phyloP scores from a whole-genome alignment of 2,113 vertebrate genomes.

The Oriolus oriolus region DNA sequence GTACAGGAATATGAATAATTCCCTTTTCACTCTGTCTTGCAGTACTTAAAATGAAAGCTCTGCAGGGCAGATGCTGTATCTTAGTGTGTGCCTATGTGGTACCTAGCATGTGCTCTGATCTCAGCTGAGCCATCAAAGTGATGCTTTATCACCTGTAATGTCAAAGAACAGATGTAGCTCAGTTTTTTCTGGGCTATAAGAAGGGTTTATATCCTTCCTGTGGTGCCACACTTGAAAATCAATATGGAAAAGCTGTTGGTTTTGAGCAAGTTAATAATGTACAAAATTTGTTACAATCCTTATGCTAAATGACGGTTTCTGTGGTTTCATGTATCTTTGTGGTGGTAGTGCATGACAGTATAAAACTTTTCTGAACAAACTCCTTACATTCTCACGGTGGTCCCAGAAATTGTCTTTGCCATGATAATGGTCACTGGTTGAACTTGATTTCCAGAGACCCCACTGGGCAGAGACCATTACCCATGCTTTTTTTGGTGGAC shows the following conservation, averaged over 20 bases:
- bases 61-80: conserved; percentile 54
- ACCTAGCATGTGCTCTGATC: conserved; percentile 40
- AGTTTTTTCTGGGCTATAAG: neutral
- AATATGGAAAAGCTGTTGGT: neutral
- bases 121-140: conserved; percentile 56
- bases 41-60: conserved; percentile 52
- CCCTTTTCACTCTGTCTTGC: neutral
- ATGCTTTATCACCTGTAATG: conserved; percentile 56
- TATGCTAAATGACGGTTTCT: neutral
- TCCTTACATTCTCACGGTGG: neutral
- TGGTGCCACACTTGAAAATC: conserved; percentile 25
- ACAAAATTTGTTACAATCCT: neutral
- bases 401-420: neutral
- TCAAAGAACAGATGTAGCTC: conserved; percentile 58
- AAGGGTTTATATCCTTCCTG: conserved; percentile 29
- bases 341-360: neutral
- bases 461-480: neutral
- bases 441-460: neutral
- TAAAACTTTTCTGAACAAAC: neutral
- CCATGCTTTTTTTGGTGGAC: neutral
- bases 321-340: neutral
- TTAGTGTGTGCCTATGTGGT: conserved; percentile 20
- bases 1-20: conserved; percentile 35
- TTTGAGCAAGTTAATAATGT: neutral
- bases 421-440: neutral